These are phyloP conservation scores for Tipula helvola DNA, from an alignment of 2,888 invertebrate species.

Conservation along the genomic window DNA sequence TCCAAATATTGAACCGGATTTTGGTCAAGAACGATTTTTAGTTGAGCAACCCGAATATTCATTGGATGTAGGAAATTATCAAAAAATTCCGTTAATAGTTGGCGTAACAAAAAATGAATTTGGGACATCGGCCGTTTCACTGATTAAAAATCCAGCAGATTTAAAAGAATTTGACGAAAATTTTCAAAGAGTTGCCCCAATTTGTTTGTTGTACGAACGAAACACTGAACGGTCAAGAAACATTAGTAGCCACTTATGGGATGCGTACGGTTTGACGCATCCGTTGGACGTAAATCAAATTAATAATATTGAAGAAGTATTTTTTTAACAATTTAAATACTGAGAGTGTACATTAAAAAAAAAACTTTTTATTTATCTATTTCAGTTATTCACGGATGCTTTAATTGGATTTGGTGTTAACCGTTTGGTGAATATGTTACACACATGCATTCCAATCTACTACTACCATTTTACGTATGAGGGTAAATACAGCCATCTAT, in stretches of 20 bases:
- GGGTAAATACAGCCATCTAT: slow-evolving; percentile 45
- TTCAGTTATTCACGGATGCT: slow-evolving; percentile 44
- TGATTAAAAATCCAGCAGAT: slow-evolving; percentile 41
- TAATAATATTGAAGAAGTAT: not conserved
- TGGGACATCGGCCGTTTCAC: slow-evolving; percentile 42
- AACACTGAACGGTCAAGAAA: slow-evolving; percentile 36
- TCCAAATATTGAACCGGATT: slow-evolving; percentile 52
- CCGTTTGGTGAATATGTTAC: slow-evolving; percentile 45
- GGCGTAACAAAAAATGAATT: slow-evolving; percentile 57
- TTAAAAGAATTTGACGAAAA: slow-evolving; percentile 42
- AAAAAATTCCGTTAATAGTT: slow-evolving; percentile 50
- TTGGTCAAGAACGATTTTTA: slow-evolving; percentile 55
- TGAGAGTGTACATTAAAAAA: not conserved
- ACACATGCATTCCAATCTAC: slow-evolving; percentile 44
- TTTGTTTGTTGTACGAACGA: slow-evolving; percentile 48
- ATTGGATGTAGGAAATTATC: slow-evolving; percentile 43
- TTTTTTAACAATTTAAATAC: not conserved
- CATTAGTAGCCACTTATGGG: not conserved
- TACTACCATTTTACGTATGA: slow-evolving; percentile 50
- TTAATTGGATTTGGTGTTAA: slow-evolving; percentile 46
- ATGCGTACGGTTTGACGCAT: not conserved
- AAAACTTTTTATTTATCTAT: not conserved
- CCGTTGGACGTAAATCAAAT: not conserved
- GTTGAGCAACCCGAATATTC: slow-evolving; percentile 44
- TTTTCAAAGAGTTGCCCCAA: slow-evolving; percentile 50